Base-by-base conservation (phyloP, 2,888 invertebrate genomes). In the Campaea margaritaria region DNA sequence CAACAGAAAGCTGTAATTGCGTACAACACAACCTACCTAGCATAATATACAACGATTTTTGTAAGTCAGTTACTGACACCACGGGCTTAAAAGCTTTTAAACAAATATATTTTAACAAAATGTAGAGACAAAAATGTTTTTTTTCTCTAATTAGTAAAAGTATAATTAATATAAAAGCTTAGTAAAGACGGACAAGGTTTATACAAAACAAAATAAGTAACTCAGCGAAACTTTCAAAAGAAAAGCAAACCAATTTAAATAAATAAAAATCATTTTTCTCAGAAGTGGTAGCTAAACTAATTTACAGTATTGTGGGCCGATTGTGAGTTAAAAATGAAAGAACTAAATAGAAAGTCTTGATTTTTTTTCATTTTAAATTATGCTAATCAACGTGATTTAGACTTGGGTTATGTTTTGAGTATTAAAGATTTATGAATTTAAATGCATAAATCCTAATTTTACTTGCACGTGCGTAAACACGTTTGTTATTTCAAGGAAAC, bases 371-470 rank as follows among this genome's bases (percentile, higher is more conserved):
- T 53, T 52, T 60, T 58, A 65, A 63, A 65, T 66, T 63, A 63
- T 60, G 51, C 60, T 56, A 63, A 65, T 67, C 52, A 67, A 60
- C 62, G 55, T 61, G 55, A 61, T 65, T 63, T 65, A 64, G 59
- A 62, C 49, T 52, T 44, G 51, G 61, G 36, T 51, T 65, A 58
- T 67, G 63, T 66, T 64, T 63, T 62, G 57, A 61, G 49, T 57
- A 51, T 52, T 55, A 55, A 48, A 57, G 64, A 68, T 68, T 65
- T 62, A 65, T 67, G 56, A 62, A 57, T 51, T 52, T 53, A 47
- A 58, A 58, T 44, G 44, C 16, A 41, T 54, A 53, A 60, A 58
- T 46, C 44, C 16, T 49, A 46, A 28, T 49, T 56, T 50, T 16
- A 54, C 9, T 52, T 53, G 61, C 49, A 41, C 12, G 31, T 48